Conservation (phyloP, 1,140 invertebrate genomes). For the Drosophila jambulina region DNA sequence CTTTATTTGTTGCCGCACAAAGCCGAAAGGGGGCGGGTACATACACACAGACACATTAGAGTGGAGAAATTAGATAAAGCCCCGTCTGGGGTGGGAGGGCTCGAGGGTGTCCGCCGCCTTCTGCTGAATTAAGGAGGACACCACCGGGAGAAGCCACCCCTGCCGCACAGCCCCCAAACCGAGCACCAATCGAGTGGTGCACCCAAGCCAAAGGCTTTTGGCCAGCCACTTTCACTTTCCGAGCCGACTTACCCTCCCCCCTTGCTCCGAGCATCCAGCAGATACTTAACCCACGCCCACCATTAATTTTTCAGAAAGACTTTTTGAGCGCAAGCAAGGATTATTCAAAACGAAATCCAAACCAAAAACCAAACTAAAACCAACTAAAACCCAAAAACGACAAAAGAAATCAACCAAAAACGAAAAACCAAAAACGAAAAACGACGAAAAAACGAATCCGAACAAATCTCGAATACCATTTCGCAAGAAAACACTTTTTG, state of each 20-base stretch:
- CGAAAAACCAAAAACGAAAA: slow-evolving; percentile 38
- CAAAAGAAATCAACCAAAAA: slow-evolving; percentile 45
- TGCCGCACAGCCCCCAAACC: slow-evolving; percentile 52
- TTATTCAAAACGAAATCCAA: slow-evolving; percentile 70
- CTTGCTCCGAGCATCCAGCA: slow-evolving; percentile 13
- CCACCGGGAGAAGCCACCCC: slow-evolving; percentile 10
- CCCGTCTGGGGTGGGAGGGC: slow-evolving; percentile 54
- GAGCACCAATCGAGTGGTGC: slow-evolving; percentile 76
- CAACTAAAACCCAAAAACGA: slow-evolving; percentile 62
- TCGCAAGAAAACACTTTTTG: slow-evolving; percentile 65
- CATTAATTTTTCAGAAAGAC: slow-evolving; percentile 76
- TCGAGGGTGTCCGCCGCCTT: slow-evolving; percentile 23
- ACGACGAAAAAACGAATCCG: slow-evolving; percentile 26
- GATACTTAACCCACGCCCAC: slow-evolving; percentile 47
- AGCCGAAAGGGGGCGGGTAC: slow-evolving; percentile 28
- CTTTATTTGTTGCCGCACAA: slow-evolving; percentile 59
- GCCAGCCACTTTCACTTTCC: slow-evolving; percentile 78
- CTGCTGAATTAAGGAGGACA: slow-evolving; percentile 68
- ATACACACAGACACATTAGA: slow-evolving; percentile 30
- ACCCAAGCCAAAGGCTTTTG: slow-evolving; percentile 75
- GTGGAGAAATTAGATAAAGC: slow-evolving; percentile 83
- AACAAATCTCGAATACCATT: slow-evolving; percentile 50
- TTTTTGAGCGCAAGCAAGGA: slow-evolving; percentile 84
- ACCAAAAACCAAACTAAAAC: slow-evolving; percentile 42
- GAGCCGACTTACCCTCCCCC: slow-evolving; percentile 5